phyloP scores from a whole-genome alignment of 2,888 invertebrate species.

The Schrankia costaestrigalis region DNA sequence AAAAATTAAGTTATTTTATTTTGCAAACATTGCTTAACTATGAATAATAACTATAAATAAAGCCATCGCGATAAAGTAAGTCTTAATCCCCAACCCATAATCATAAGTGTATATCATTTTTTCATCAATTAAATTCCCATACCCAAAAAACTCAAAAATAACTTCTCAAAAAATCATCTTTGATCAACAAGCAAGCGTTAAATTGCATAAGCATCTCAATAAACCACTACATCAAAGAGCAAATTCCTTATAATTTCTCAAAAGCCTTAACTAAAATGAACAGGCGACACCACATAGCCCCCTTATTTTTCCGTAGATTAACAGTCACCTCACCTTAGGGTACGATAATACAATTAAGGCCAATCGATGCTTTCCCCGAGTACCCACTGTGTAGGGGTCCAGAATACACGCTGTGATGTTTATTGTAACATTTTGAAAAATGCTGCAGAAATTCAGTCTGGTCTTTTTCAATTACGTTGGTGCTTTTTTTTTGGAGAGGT shows the following conservation, averaged over 20 bases:
- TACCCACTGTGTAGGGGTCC: slow-evolving; percentile 33
- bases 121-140: too few species aligned
- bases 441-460: slow-evolving; percentile 17
- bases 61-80: too few species aligned
- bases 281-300: slow-evolving; percentile 39
- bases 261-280: slow-evolving; percentile 38
- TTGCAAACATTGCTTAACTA: too few species aligned
- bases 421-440: slow-evolving; percentile 38
- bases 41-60: too few species aligned
- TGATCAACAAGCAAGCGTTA: slow-evolving; percentile 3
- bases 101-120: too few species aligned
- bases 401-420: slow-evolving; percentile 60
- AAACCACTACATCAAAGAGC: slow-evolving; percentile 12
- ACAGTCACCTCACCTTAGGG: slow-evolving; percentile 56
- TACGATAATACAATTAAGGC: slow-evolving; percentile 67
- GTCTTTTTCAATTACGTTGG: slow-evolving; percentile 23
- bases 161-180: slow-evolving; percentile 3
- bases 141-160: neutral
- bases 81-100: too few species aligned
- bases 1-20: too few species aligned
- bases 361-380: slow-evolving; percentile 68
- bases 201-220: slow-evolving; percentile 3
- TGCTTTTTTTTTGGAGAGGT: slow-evolving; percentile 24
- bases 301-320: slow-evolving; percentile 55
- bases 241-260: slow-evolving; percentile 9